Conservation (phyloP, 2,797 vertebrate species). For the Bryconaethiops microstoma region DNA sequence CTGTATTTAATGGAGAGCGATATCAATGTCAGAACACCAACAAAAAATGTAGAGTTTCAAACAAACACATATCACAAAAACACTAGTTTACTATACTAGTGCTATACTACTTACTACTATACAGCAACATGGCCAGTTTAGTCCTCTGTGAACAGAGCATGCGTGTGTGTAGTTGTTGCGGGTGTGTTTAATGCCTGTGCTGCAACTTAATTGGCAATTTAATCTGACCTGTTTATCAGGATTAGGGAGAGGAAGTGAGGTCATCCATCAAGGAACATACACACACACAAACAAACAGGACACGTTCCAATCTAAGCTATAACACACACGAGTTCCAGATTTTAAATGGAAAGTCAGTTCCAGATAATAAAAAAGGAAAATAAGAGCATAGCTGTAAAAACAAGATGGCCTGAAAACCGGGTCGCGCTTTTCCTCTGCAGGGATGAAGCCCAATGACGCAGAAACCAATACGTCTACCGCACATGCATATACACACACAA, state of each 20-base stretch:
- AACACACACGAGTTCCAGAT: neutral
- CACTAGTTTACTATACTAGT: too few species aligned
- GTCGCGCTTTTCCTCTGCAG: constrained; percentile 69
- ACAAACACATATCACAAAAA: neutral
- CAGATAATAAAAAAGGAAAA: too few species aligned
- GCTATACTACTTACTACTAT: neutral
- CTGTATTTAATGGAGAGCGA: too few species aligned
- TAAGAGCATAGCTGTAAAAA: constrained; percentile 32
- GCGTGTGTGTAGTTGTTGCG: neutral
- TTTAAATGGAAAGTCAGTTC: neutral
- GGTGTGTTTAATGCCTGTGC: neutral
- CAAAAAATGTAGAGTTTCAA: neutral
- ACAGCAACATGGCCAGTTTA: neutral
- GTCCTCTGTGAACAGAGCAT: neutral
- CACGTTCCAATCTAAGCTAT: neutral
- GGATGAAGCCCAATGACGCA: constrained; percentile 69
- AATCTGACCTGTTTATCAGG: constrained; percentile 45
- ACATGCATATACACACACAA: neutral
- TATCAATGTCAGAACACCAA: neutral
- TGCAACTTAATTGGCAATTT: constrained; percentile 37
- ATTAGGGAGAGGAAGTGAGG: constrained; percentile 30
- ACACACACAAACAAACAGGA: neutral
- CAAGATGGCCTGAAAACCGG: constrained; percentile 72
- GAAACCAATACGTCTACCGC: constrained; percentile 55
- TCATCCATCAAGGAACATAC: constrained; percentile 26